phyloP scores from a whole-genome alignment of 2,797 vertebrate genomes.

The Lepidocolaptes lacrymiger region DNA sequence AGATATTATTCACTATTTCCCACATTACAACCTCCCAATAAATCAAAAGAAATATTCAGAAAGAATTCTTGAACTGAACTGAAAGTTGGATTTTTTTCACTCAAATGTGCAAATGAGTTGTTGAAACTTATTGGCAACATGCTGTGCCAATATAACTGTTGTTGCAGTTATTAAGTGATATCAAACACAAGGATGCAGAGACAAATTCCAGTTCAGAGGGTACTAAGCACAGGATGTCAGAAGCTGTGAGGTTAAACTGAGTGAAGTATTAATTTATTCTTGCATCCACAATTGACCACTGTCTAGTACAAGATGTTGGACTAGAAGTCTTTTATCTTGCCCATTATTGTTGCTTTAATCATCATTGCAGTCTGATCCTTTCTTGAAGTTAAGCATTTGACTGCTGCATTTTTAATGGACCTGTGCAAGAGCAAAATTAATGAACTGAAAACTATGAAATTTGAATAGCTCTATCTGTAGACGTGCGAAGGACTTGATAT shows the following conservation, averaged over 20 bases:
- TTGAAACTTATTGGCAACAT: neutral
- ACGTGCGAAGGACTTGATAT: neutral
- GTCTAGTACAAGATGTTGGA: neutral
- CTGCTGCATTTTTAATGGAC: neutral
- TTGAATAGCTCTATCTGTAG: neutral
- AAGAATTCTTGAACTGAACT: neutral
- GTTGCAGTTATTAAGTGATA: neutral
- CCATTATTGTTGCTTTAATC: neutral
- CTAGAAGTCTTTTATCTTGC: neutral
- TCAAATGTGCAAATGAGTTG: neutral
- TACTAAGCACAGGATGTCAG: neutral
- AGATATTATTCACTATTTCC: neutral
- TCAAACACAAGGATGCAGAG: neutral
- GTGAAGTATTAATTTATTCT: neutral
- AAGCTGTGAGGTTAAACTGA: neutral
- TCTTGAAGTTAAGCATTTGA: neutral
- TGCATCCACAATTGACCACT: neutral
- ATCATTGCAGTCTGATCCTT: neutral
- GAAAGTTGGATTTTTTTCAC: accelerated
- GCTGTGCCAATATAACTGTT: neutral
- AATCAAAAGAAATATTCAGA: neutral
- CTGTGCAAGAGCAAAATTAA: neutral
- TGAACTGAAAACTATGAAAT: neutral
- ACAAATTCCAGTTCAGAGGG: neutral
- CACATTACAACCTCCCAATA: neutral